phyloP scores from a whole-genome alignment of 2,797 vertebrate genomes.

The Pangasius larnaudii region DNA sequence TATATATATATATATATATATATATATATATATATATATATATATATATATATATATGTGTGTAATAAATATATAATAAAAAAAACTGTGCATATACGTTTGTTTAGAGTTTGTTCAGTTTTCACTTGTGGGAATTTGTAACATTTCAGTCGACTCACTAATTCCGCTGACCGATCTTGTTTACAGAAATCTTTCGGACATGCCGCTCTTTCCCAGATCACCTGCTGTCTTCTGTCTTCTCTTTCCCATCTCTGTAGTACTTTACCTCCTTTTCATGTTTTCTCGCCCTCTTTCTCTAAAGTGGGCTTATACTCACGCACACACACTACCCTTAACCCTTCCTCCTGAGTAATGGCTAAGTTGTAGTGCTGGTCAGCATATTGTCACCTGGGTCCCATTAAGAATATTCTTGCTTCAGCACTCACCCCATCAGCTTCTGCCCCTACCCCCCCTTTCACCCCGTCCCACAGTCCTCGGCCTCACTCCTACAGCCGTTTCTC shows the following conservation, averaged over 20 bases:
- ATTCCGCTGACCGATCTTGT: background rate
- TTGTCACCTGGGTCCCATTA: conserved; percentile 82
- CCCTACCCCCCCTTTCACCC: conserved; percentile 53
- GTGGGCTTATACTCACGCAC: conserved; percentile 36
- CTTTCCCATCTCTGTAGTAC: background rate
- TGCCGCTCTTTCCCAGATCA: background rate
- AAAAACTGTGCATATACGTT: background rate
- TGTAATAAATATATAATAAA: background rate
- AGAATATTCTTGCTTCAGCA: conserved; percentile 75
- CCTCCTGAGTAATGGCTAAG: conserved; percentile 72
- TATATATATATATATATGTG: background rate
- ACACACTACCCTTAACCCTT: conserved; percentile 51
- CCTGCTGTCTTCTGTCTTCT: conserved; percentile 4
- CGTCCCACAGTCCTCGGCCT: conserved; percentile 44
- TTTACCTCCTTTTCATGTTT: background rate
- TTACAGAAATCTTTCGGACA: conserved; percentile 5
- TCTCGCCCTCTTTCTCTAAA: background rate
- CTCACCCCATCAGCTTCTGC: conserved; percentile 47
- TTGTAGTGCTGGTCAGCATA: conserved; percentile 76
- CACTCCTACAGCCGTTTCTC: conserved; percentile 37
- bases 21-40: background rate
- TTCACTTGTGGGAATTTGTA: background rate
- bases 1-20: background rate
- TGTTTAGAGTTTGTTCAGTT: background rate
- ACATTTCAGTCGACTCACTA: background rate